phyloP scores from a whole-genome alignment of 2,888 invertebrate genomes.

The Drosophila cyrtoloma region DNA sequence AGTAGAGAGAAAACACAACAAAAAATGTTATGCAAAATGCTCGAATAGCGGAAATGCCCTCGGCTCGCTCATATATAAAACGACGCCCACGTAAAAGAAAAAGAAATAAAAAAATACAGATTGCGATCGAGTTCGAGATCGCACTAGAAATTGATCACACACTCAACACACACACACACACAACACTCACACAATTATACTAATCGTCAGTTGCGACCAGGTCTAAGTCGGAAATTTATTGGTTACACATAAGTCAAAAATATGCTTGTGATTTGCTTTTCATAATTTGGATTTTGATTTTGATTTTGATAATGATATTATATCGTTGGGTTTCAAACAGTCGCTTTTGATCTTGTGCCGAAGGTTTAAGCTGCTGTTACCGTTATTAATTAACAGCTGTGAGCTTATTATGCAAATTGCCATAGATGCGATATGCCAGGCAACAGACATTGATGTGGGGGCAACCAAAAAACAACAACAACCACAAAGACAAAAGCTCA shows the following conservation, averaged over 20 bases:
- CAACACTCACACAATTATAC: neutral
- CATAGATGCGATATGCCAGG: slow-evolving; percentile 61
- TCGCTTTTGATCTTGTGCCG: slow-evolving; percentile 68
- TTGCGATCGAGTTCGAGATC: slow-evolving; percentile 23
- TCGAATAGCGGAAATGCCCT: slow-evolving; percentile 60
- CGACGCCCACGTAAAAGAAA: slow-evolving; percentile 42
- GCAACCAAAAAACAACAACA: slow-evolving; percentile 21
- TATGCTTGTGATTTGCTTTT: slow-evolving; percentile 30
- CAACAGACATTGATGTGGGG: slow-evolving; percentile 38
- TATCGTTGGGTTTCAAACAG: slow-evolving; percentile 20
- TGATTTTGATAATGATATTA: slow-evolving; percentile 15
- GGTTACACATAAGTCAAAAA: slow-evolving; percentile 13
- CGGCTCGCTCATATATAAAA: slow-evolving; percentile 34
- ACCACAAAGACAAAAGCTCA: slow-evolving; percentile 9
- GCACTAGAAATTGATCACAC: slow-evolving; percentile 46
- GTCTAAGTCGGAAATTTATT: slow-evolving; percentile 29
- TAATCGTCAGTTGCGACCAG: neutral
- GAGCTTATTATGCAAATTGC: slow-evolving; percentile 77
- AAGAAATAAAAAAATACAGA: neutral
- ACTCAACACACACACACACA: neutral
- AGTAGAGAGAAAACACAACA: slow-evolving; percentile 29
- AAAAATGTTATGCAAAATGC: slow-evolving; percentile 28
- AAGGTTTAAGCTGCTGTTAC: slow-evolving; percentile 68
- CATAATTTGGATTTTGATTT: slow-evolving; percentile 9
- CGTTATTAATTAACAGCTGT: slow-evolving; percentile 81